Percentiles rank a stretch among this genome's conserved stretches.
Conservation (phyloP, 2,888 invertebrate genomes). For the Trachelus stipa region DNA sequence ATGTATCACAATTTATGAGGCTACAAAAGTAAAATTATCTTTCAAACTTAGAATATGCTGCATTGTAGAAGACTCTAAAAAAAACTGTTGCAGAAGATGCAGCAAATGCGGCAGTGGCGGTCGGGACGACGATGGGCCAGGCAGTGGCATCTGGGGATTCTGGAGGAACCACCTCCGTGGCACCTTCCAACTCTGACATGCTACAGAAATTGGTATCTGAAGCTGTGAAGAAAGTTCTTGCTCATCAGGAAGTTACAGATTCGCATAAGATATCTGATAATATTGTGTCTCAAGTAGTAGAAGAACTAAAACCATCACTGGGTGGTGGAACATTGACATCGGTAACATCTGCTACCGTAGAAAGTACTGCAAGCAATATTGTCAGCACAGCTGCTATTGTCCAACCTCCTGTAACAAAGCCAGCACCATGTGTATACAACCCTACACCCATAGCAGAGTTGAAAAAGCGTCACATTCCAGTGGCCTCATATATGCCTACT, state of each 20-base stretch:
- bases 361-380: constrained; percentile 13
- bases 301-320: constrained; percentile 65
- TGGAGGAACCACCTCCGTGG: constrained; percentile 38
- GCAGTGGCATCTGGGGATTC: constrained; percentile 25
- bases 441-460: constrained; percentile 77
- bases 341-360: constrained; percentile 18
- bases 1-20: not conserved
- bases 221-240: constrained; percentile 73
- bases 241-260: constrained; percentile 66
- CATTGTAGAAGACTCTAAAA: not conserved
- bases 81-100: constrained; percentile 44
- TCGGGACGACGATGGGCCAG: constrained; percentile 37
- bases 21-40: not conserved
- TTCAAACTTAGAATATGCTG: not conserved
- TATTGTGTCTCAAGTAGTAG: constrained; percentile 69
- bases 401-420: constrained; percentile 50
- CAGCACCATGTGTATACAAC: constrained; percentile 68
- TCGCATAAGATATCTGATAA: constrained; percentile 68
- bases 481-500: constrained; percentile 57
- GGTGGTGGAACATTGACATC: constrained; percentile 23
- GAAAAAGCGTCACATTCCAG: constrained; percentile 64
- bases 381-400: constrained; percentile 42
- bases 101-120: constrained; percentile 31
- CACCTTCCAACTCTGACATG: constrained; percentile 69
- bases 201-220: constrained; percentile 73